Percentiles rank a stretch among this genome's conserved stretches.
phyloP scores from a whole-genome alignment of 2,113 vertebrate genomes.

The Carassius carassius region DNA sequence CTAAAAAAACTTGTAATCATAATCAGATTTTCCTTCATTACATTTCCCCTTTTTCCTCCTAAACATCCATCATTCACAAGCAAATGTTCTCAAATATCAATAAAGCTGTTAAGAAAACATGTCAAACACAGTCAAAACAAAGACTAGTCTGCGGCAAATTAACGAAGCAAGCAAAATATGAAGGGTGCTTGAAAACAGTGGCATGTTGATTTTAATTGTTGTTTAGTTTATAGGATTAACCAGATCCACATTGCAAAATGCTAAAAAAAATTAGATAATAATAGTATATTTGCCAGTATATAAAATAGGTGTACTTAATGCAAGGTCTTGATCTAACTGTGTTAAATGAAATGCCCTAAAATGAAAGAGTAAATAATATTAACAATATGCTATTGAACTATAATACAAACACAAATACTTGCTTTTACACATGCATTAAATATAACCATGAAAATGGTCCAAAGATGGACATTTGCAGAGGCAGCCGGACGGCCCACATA shows the following conservation, averaged over 20 bases:
- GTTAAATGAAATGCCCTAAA: not conserved
- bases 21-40: not conserved
- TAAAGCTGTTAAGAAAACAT: not conserved
- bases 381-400: not conserved
- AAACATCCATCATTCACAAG: not conserved
- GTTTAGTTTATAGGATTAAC: not conserved
- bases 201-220: not conserved
- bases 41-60: not conserved
- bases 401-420: not conserved
- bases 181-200: not conserved
- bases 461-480: not conserved
- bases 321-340: not conserved
- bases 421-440: not conserved
- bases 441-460: not conserved
- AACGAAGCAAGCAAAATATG: not conserved
- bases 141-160: not conserved
- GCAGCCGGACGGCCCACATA: not conserved
- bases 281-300: not conserved
- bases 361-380: not conserved
- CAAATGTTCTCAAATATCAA: conserved; percentile 10
- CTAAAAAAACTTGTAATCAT: not conserved
- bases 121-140: not conserved
- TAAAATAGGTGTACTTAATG: not conserved
- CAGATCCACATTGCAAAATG: not conserved
- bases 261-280: not conserved